Base-by-base conservation (phyloP, 1,140 invertebrate species). In the Drosophila jambulina region DNA sequence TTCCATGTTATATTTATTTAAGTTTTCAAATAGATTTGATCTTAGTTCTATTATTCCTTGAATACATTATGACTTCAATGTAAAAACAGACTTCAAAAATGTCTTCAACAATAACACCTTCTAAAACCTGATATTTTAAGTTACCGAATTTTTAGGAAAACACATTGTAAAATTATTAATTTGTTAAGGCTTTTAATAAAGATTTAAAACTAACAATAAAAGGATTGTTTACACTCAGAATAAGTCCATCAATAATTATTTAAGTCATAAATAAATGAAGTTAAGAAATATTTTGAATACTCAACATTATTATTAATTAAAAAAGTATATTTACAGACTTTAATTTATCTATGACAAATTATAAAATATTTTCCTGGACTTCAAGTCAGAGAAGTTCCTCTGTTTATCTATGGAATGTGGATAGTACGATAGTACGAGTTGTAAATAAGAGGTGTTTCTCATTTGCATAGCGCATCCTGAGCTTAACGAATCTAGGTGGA, bases 341-440 rank as follows among this genome's bases (percentile, higher is more conserved):
- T 32, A 34, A 51, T 0, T 23, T 54, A 34, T 23, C 2, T 17
- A 6, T 17, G 17, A 36, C 17, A 5, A 6, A 17, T 4, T n/a
- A 7, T 23, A 15, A 36, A 36, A 56, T 13, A 1, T 3, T 27
- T n/a, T n/a, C 25, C 2, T 25, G 17, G 19, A 58, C 32, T 43
- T 29, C n/a, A 4, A 36, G 6, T 19, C 36, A 23, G 15, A 54
- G 15, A 42, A 70, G 42, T 68, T 70, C 62, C 29, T 17, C 38
- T 29, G 23, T 29, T 40, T 34, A 25, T 32, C 43, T 78, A 56
- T 42, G 43, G 38, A 49, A 29, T 48, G 62, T 67, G 61, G 40
- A 68, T 27, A 77, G 54, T 60, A 77, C 74, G 71, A 75, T 23
- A 76, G 54, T 60, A 76, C 72, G 72, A 68, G 46, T 59, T 77